Evolutionary conservation across 1,140 invertebrate genomes (phyloP), one percentile per base, ranked within the genome.

Genomic region (Anagrus nilaparvatae): DNA sequence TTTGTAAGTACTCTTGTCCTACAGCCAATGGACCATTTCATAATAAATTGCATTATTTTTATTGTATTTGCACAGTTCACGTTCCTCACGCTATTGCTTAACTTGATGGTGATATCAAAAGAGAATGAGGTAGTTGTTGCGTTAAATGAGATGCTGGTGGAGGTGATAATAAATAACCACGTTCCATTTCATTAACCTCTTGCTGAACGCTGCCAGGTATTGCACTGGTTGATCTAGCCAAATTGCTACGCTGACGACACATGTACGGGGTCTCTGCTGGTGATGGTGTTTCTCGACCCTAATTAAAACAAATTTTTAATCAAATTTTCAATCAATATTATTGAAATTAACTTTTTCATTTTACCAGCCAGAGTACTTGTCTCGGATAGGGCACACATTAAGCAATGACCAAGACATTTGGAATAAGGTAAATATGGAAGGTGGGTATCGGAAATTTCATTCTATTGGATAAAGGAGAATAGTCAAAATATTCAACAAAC

Each of bases 181-280:
- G 66, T 56, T 78, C 76, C 70, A 77, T 75, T 50, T 76, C 74
- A 51, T 73, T 75, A 32, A 74, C 56, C 55, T 72, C 70, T 48
- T 70, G 65, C 18, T 66, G 62, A 14, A 67, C 34, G 2, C 28
- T 28, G 24, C 55, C 59, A 30, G 52, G 50, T 29, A 63, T 55
- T 16, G 60, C 65, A 31, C 49, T 55, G 8, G 58, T 61, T 9
- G 62, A 62, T 36, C 60, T 57, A 23, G 65, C 60, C 30, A 70
- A 58, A 51, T 67, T 76, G 55, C 76, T 83, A 16, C 84, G 70
- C 56, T 87, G 82, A 28, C 84, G 70, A 56, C 82, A 86, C 60
- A 86, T 59, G 52, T 84, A 87, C 10, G 83, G 83, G 5, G 83
- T 84, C 49, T 81, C 80, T 16, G 76, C 75, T 16, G 83, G 82